These are phyloP conservation scores for Medauroidea extradentata DNA, from an alignment of 1,140 invertebrate species.

Conservation along the genomic window DNA sequence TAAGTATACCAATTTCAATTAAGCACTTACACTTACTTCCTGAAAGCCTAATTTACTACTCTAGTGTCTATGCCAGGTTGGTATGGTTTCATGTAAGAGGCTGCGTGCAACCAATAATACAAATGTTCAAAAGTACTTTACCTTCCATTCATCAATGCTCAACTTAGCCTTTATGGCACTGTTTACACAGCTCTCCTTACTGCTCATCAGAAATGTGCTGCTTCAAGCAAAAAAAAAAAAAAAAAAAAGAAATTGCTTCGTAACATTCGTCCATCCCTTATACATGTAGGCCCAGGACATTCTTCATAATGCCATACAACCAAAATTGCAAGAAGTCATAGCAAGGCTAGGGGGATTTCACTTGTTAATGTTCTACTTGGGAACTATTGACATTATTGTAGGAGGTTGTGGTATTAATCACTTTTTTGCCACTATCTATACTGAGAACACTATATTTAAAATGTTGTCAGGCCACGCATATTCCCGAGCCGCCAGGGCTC, in stretches of 20 bases:
- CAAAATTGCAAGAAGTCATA: conserved; percentile 16
- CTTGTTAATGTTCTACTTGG: conserved; percentile 40
- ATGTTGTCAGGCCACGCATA: conserved; percentile 42
- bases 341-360: conserved; percentile 33
- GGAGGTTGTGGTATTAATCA: conserved; percentile 37
- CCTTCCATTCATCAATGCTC: neutral
- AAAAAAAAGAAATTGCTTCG: too few species aligned
- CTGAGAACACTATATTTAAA: conserved; percentile 31
- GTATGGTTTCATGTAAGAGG: conserved; percentile 25
- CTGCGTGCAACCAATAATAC: conserved; percentile 7
- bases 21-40: too few species aligned
- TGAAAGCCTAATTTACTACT: too few species aligned
- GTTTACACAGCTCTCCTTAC: neutral
- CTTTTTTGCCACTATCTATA: conserved; percentile 31
- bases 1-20: too few species aligned
- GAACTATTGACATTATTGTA: conserved; percentile 39
- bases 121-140: conserved; percentile 13
- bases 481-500: conserved; percentile 39
- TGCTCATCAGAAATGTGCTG: neutral
- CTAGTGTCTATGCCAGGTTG: conserved; percentile 24
- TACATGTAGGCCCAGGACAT: conserved; percentile 44
- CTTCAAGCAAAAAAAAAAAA: conserved; percentile 13
- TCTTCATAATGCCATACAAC: conserved; percentile 11
- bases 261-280: conserved; percentile 28
- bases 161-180: neutral